A percentile compares a stretch with the other conserved stretches of the same genome.
phyloP scores from a whole-genome alignment of 2,113 vertebrate genomes.

The Anguilla rostrata region DNA sequence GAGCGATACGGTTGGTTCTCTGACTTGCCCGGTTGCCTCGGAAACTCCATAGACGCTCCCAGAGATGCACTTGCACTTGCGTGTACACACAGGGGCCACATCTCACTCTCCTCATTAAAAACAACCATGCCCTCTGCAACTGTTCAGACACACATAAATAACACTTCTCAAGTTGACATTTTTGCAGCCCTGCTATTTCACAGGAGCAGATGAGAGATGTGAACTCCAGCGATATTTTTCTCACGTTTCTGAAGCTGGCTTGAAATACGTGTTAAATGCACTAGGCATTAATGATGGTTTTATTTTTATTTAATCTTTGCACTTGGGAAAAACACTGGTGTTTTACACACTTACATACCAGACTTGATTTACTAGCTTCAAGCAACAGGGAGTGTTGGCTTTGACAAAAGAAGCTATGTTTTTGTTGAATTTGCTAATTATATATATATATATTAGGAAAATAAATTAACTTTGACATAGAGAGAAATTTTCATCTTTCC shows the following conservation, averaged over 20 bases:
- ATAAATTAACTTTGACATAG: too few species aligned
- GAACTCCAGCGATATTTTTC: slow-evolving; percentile 9
- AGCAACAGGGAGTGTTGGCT: too few species aligned
- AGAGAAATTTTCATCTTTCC: too few species aligned
- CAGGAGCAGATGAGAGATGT: slow-evolving; percentile 1
- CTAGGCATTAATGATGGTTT: neutral
- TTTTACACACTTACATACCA: neutral
- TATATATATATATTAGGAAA: too few species aligned
- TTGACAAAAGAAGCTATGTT: too few species aligned
- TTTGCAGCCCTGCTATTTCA: neutral
- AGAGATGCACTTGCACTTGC: neutral
- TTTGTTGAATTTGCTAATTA: too few species aligned
- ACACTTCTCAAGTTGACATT: neutral
- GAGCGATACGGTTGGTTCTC: neutral
- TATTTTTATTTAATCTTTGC: neutral
- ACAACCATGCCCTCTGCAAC: neutral
- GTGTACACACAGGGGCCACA: neutral
- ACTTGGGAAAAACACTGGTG: neutral
- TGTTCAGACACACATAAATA: slow-evolving; percentile 12
- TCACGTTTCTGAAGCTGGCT: neutral
- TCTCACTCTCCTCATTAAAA: neutral
- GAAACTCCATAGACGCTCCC: neutral
- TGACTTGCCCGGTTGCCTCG: neutral
- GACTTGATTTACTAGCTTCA: neutral
- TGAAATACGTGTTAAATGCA: neutral